Conservation (phyloP, 1,140 invertebrate species). For the Ganaspis sp. region DNA sequence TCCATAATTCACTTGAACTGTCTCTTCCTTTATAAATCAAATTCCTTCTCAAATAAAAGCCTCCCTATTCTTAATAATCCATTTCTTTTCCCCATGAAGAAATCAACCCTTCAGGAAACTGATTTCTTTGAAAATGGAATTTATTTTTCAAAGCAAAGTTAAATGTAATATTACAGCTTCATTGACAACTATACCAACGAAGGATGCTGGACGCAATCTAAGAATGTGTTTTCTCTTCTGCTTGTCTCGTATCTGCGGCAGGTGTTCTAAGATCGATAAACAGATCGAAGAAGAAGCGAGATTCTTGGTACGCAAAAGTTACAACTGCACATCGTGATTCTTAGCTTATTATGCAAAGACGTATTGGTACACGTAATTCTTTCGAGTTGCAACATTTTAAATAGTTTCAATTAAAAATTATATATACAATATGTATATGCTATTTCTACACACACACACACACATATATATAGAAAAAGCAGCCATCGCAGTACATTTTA, state of each 20-base stretch:
- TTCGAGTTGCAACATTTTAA: neutral
- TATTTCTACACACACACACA: too few relatives aligned
- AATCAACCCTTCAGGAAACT: slow-evolving; percentile 19
- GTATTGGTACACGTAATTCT: neutral
- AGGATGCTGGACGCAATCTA: neutral
- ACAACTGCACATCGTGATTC: slow-evolving; percentile 40
- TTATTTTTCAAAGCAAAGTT: neutral
- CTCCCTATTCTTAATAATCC: neutral
- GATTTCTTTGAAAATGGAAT: slow-evolving; percentile 33
- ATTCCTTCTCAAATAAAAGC: neutral
- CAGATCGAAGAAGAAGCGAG: slow-evolving; percentile 51
- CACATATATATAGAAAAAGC: too few relatives aligned
- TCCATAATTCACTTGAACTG: neutral
- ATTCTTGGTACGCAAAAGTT: slow-evolving; percentile 43
- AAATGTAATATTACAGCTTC: neutral
- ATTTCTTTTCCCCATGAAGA: neutral
- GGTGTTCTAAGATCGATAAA: slow-evolving; percentile 60
- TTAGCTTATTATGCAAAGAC: slow-evolving; percentile 26
- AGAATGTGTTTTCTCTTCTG: slow-evolving; percentile 5
- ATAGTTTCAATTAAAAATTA: neutral
- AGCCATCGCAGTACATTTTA: too few relatives aligned
- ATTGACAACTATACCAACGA: neutral
- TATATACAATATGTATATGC: too few relatives aligned
- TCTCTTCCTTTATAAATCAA: neutral
- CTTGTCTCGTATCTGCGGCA: slow-evolving; percentile 46